These are phyloP conservation scores for Meloidogyne chitwoodi DNA, from an alignment of 1,140 invertebrate genomes.

Conservation along the genomic window DNA sequence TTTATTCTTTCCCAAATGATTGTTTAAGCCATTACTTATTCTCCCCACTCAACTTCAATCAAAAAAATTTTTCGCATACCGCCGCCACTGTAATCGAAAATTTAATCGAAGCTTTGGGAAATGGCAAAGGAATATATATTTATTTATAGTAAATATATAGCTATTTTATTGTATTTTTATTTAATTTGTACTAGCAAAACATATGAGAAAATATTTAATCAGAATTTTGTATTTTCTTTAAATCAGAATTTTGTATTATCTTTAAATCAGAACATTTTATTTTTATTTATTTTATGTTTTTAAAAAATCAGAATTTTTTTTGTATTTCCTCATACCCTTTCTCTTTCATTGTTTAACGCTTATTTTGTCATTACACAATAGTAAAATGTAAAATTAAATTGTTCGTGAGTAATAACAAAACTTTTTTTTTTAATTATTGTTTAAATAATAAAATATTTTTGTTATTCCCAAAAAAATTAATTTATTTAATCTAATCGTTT, in stretches of 20 bases:
- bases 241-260: not conserved
- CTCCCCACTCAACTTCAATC: not conserved
- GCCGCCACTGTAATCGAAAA: not conserved
- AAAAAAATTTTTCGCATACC: not conserved
- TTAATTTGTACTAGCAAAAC: not conserved
- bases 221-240: not conserved
- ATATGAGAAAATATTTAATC: too few species aligned
- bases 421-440: too few species aligned
- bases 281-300: not conserved
- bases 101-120: too few species aligned
- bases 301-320: not conserved
- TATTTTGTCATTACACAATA: not conserved
- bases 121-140: too few species aligned
- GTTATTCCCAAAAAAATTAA: too few species aligned
- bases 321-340: too few species aligned
- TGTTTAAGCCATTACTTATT: not conserved
- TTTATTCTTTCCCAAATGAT: not conserved
- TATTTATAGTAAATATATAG: not conserved
- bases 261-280: too few species aligned
- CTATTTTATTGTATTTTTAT: not conserved
- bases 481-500: too few species aligned
- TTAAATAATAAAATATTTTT: too few species aligned
- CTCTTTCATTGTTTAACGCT: too few species aligned
- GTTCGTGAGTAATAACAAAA: too few species aligned
- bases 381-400: too few species aligned